phyloP scores from a whole-genome alignment of 2,113 vertebrate genomes.

The Muntiacus reevesi region DNA sequence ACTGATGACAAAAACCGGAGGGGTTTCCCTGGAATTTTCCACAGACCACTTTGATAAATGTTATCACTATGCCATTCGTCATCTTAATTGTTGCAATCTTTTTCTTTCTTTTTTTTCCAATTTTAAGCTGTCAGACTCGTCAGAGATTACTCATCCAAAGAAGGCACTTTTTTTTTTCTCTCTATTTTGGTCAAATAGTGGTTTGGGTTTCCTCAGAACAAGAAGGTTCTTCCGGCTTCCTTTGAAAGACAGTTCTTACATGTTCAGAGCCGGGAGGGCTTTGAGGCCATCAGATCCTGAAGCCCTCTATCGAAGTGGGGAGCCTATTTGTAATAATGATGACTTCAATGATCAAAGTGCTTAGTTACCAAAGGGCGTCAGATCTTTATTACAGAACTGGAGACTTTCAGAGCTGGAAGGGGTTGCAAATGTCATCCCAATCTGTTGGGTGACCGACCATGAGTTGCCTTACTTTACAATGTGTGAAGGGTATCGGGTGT shows the following conservation, averaged over 20 bases:
- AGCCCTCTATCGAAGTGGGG: neutral
- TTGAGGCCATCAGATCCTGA: neutral
- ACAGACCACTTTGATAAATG: neutral
- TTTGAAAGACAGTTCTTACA: neutral
- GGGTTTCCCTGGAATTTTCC: neutral
- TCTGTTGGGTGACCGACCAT: neutral
- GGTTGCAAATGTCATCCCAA: neutral
- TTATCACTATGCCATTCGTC: neutral
- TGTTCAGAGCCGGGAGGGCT: neutral
- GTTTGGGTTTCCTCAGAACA: conserved; percentile 37
- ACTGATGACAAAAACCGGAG: too few species aligned
- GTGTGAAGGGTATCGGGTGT: neutral
- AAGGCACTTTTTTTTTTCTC: neutral
- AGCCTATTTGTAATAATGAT: neutral
- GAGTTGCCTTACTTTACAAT: neutral
- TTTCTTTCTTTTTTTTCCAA: neutral
- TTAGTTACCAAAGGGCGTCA: neutral
- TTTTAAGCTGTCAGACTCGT: neutral
- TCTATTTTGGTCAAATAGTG: conserved; percentile 46
- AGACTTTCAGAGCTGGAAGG: neutral
- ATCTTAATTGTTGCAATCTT: neutral
- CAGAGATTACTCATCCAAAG: conserved; percentile 38
- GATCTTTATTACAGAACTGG: neutral
- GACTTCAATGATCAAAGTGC: neutral
- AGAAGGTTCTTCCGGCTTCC: neutral